Evolutionary conservation across 2,797 vertebrate species (phyloP).

Genomic region (Margarornis squamiger): DNA sequence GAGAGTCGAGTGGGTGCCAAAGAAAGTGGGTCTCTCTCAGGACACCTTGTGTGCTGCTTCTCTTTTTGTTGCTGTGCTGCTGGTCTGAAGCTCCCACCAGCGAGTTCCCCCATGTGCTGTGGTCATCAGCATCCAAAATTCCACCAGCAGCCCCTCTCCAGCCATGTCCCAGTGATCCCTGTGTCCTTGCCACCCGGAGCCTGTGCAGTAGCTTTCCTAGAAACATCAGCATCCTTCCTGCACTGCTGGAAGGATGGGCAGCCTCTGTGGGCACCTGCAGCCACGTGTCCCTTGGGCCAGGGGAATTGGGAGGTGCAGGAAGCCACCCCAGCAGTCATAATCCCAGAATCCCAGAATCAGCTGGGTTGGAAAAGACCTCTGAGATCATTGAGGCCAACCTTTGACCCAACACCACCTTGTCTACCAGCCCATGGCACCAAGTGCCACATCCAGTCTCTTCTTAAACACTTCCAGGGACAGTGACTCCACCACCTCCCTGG

Average conservation of each 20-base stretch:
- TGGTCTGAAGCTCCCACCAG: not conserved
- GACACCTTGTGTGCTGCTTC: not conserved
- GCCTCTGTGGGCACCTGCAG: not conserved
- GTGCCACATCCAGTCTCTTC: not conserved
- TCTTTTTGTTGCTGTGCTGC: not conserved
- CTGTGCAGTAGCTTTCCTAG: not conserved
- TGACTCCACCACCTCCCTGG: not conserved
- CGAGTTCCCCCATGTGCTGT: fast-evolving
- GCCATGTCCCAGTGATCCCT: fast-evolving
- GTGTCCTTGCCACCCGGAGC: not conserved
- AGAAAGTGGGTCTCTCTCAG: not conserved
- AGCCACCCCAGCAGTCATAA: not conserved
- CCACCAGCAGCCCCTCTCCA: not conserved
- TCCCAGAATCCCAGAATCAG: not conserved
- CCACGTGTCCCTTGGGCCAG: not conserved
- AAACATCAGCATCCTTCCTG: not conserved
- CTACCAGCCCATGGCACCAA: not conserved
- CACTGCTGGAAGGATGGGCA: not conserved
- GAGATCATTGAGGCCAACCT: not conserved
- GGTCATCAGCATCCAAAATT: not conserved
- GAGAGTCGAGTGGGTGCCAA: not conserved
- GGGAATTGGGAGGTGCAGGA: not conserved
- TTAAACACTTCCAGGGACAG: not conserved
- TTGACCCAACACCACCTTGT: not conserved
- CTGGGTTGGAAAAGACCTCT: not conserved